Evolutionary conservation across 2,797 vertebrate genomes (phyloP).

Genomic region (Oceanodroma leucorhoa): DNA sequence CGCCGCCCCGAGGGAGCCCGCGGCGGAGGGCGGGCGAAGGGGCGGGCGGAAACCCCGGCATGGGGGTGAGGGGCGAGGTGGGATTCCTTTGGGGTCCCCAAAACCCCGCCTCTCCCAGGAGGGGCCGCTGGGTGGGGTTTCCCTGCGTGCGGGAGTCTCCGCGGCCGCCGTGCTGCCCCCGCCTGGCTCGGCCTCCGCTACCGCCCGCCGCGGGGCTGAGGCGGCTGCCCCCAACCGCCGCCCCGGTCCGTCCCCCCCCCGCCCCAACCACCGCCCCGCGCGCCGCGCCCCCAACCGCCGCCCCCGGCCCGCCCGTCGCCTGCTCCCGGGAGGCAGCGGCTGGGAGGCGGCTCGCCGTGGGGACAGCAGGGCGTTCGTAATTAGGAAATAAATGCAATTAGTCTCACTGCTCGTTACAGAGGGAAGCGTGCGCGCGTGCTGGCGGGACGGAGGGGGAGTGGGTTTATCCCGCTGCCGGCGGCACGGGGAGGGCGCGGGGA

Average conservation of each 20-base stretch:
- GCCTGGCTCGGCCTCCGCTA: not conserved
- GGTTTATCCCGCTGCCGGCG: not conserved
- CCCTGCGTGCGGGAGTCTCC: conserved; percentile 13
- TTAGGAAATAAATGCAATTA: not conserved
- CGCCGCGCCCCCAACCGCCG: not conserved
- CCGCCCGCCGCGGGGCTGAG: not conserved
- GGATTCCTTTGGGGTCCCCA: conserved; percentile 40
- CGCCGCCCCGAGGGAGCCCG: not conserved
- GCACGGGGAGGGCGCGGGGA: not conserved
- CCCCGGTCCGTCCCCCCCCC: not conserved
- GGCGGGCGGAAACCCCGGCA: not conserved
- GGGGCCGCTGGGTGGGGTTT: conserved; percentile 58
- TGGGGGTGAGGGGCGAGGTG: conserved; percentile 12
- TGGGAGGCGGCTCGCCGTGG: not conserved
- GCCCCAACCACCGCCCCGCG: not conserved
- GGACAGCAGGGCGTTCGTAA: not conserved
- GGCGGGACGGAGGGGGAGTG: not conserved
- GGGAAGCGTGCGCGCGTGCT: not conserved
- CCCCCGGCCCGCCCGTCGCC: not conserved
- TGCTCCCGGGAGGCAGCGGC: not conserved
- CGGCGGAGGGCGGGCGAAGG: not conserved
- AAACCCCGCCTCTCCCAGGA: conserved; percentile 32
- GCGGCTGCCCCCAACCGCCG: not conserved
- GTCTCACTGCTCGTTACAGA: not conserved
- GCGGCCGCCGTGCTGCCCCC: conserved; percentile 43